phyloP scores from a whole-genome alignment of 2,113 vertebrate genomes.

The Peromyscus polionotus region DNA sequence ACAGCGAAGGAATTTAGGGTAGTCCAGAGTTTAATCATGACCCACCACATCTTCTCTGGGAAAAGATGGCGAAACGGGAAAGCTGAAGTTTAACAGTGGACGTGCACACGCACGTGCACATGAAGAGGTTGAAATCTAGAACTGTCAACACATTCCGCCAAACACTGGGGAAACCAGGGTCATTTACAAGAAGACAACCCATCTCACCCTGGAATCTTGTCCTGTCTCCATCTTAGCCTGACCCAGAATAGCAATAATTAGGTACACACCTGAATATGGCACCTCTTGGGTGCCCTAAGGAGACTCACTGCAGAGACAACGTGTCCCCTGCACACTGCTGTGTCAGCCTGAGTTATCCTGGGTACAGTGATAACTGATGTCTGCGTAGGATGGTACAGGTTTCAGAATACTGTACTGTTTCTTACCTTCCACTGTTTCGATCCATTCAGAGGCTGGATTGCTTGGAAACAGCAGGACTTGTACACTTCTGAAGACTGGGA shows the following conservation, averaged over 20 bases:
- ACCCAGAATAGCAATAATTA: neutral
- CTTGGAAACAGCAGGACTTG: neutral
- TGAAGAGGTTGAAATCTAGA: neutral
- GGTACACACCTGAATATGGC: neutral
- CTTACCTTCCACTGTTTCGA: neutral
- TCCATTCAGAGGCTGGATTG: neutral
- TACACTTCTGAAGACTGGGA: neutral
- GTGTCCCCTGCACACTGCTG: neutral
- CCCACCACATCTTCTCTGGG: neutral
- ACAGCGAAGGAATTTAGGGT: neutral
- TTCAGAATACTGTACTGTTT: neutral
- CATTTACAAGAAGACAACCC: neutral
- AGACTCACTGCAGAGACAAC: neutral
- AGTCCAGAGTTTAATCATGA: neutral
- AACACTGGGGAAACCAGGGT: neutral
- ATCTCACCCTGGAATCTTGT: neutral
- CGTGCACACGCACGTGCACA: neutral
- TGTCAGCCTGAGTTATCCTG: neutral
- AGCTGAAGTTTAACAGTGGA: neutral
- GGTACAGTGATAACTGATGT: neutral
- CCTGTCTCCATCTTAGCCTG: neutral
- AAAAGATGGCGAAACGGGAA: neutral
- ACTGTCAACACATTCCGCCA: slow-evolving; percentile 48
- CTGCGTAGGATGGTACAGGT: neutral
- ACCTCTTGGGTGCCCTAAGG: neutral